These are phyloP conservation scores for Danionella cerebrum DNA, from an alignment of 2,113 vertebrate genomes.

Conservation along the genomic window DNA sequence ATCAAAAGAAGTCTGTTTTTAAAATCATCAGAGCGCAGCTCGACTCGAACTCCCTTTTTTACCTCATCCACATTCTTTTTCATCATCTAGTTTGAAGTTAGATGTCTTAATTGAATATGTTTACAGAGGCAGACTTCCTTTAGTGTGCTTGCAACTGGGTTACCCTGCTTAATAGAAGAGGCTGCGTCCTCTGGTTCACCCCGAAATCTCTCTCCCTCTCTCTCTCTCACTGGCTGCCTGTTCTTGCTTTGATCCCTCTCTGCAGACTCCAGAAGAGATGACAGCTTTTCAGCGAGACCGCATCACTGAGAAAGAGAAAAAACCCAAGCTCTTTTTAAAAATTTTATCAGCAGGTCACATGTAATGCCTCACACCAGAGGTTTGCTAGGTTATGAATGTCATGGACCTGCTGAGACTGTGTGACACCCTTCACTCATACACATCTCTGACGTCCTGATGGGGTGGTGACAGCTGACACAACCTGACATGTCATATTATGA, in stretches of 20 bases:
- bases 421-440: not conserved
- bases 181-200: conserved; percentile 41
- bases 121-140: conserved; percentile 19
- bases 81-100: conserved; percentile 17
- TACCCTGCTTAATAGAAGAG: conserved; percentile 26
- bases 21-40: conserved; percentile 7
- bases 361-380: conserved; percentile 26
- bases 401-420: not conserved
- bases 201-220: conserved; percentile 10
- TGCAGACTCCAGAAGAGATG: conserved; percentile 36
- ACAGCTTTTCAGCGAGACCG: conserved; percentile 33
- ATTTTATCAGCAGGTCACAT: conserved; percentile 34
- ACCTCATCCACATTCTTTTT: not conserved
- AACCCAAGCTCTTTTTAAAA: conserved; percentile 27
- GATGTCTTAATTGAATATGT: conserved; percentile 44
- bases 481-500: not conserved
- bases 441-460: not conserved
- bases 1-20: conserved; percentile 31
- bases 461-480: not conserved
- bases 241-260: conserved; percentile 38
- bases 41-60: not conserved
- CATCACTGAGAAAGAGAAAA: conserved; percentile 22
- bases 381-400: conserved; percentile 19
- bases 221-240: conserved; percentile 20
- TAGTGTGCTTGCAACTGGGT: conserved; percentile 19